Evolutionary conservation across 2,797 vertebrate genomes (phyloP), one percentile per base, ranked within the genome.

Genomic region (Peromyscus nudipes): DNA sequence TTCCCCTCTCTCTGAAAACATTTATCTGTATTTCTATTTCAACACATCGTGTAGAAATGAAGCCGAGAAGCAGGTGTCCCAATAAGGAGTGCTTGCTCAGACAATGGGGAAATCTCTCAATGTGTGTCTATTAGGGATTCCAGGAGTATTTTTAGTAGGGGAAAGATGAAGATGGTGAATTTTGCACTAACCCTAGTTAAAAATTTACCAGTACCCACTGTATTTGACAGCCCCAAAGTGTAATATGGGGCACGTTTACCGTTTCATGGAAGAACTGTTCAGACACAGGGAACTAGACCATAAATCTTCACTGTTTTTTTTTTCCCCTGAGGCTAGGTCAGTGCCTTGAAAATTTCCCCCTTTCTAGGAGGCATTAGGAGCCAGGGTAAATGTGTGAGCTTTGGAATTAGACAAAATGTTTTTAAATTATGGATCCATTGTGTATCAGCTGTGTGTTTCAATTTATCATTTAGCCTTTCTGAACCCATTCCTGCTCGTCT

Each of bases 201-300:
- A 91, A 69, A 87, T 83, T 85, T 73, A 65, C 55, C 21, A 97
- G 62, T 46, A 55, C 69, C n/a, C 37, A 71, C 9, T 76, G 27
- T 60, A 65, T 85, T 31, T 71, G 83, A 93, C 64, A 93, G 76
- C 7, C 12, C 46, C 89, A 40, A 67, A 57, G n/a, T n/a, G 34
- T 31, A 69, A 87, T 31, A 27, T 29, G 25, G 81, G 40, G 65
- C 65, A 3, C 76, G 60, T 34, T 76, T 40, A 60, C 52, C 6
- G n/a, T 92, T 94, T 92, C n/a, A 2, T 79, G 40, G 31, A 95
- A 96, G 31, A 85, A 52, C 46, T 87, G 16, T n/a, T 96, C 85
- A 83, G 67, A 95, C 91, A 76, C 79, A 86, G 23, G 11, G 37
- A 81, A 23, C 21, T 37, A 60, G 79, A 71, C 79, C 34, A 40